Conservation (phyloP, 2,888 invertebrate genomes). For the Drosophila koepferae region DNA sequence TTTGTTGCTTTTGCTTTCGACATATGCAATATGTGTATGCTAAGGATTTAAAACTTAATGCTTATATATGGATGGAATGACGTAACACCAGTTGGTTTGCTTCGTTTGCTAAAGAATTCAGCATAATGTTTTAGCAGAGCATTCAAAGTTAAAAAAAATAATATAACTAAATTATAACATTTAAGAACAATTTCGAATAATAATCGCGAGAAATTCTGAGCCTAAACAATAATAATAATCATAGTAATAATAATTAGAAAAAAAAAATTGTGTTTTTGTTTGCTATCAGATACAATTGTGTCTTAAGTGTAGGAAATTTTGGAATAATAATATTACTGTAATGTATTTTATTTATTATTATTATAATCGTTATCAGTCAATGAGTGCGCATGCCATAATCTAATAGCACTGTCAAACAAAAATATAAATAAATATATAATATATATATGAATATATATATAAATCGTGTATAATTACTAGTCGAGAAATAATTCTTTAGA, state of each 20-base stretch:
- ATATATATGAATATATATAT: not conserved
- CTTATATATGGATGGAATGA: constrained; percentile 69
- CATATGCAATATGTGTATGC: constrained; percentile 25
- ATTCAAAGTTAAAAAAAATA: not conserved
- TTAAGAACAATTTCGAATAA: constrained; percentile 6
- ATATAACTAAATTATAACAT: not conserved
- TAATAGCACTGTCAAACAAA: constrained; percentile 31
- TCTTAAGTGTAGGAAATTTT: constrained; percentile 9
- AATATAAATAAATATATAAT: constrained; percentile 4
- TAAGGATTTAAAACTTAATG: constrained; percentile 48
- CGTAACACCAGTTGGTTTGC: constrained; percentile 43
- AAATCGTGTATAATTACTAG: constrained; percentile 5
- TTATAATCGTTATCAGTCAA: constrained; percentile 45
- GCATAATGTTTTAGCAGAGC: not conserved
- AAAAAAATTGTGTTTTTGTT: constrained; percentile 3
- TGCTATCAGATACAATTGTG: constrained; percentile 22
- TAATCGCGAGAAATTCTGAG: not conserved
- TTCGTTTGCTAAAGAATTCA: not conserved
- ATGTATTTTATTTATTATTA: not conserved
- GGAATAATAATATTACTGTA: constrained; percentile 12
- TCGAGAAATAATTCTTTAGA: not conserved
- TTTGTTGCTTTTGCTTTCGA: constrained; percentile 27
- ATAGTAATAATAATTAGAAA: not conserved
- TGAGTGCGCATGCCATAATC: constrained; percentile 29
- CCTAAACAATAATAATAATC: not conserved